A percentile compares a stretch with the other conserved stretches of the same genome.
Evolutionary conservation across 2,797 vertebrate genomes (phyloP).

Genomic region (Rachycentron canadum): DNA sequence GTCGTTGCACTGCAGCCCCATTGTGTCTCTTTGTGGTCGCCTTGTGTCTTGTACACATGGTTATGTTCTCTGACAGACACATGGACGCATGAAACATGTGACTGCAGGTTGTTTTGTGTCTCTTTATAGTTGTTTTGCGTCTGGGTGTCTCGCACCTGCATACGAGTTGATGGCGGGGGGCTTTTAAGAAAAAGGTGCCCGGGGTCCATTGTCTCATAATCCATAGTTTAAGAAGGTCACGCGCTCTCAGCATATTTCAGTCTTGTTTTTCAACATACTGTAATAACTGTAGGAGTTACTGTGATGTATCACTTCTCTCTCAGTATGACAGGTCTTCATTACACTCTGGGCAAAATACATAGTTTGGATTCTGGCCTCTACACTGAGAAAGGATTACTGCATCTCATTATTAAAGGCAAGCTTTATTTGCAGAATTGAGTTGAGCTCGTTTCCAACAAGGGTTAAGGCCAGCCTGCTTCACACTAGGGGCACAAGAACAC

Average conservation of each 20-base stretch:
- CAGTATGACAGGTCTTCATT: not conserved
- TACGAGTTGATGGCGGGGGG: not conserved
- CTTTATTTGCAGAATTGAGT: not conserved
- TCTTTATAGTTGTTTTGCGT: not conserved
- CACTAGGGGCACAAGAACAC: not conserved
- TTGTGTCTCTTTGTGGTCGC: no score
- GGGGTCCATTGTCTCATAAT: not conserved
- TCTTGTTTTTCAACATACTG: not conserved
- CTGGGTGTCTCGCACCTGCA: not conserved
- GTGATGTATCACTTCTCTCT: no score
- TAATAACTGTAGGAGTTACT: no score
- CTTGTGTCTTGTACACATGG: no score
- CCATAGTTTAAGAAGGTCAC: not conserved
- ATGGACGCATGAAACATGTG: no score
- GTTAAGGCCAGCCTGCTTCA: not conserved
- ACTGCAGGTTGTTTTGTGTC: no score
- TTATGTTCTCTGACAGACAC: no score
- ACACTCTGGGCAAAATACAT: not conserved
- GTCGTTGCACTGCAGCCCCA: no score
- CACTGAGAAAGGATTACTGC: not conserved
- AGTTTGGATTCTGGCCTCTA: not conserved
- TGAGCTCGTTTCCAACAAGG: not conserved
- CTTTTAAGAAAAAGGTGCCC: slow-evolving; percentile 6
- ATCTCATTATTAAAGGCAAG: not conserved
- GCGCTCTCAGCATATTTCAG: not conserved